A percentile compares a stretch with the other conserved stretches of the same genome.
Conservation (phyloP, 2,888 invertebrate species). For the Synergus itoensis region DNA sequence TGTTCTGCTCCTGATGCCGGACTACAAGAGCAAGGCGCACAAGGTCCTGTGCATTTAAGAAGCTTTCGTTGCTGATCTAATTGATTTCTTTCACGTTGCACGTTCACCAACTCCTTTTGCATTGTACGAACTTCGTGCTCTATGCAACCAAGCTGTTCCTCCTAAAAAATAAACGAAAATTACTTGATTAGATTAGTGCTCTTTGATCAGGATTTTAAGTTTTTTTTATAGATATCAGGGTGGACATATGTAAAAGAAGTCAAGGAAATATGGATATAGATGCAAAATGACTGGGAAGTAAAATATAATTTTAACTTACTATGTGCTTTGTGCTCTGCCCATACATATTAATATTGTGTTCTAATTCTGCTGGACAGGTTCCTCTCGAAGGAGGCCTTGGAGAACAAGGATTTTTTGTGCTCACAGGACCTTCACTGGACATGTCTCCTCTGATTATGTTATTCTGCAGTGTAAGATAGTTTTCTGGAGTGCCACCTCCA, state of each 20-base stretch:
- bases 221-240: no score
- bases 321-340: conserved; percentile 77
- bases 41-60: conserved; percentile 72
- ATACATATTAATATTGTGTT: conserved; percentile 76
- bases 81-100: conserved; percentile 79
- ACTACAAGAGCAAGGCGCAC: conserved; percentile 69
- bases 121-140: conserved; percentile 82
- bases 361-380: conserved; percentile 78
- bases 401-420: conserved; percentile 52
- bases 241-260: no score
- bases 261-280: no score
- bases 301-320: conserved; percentile 62
- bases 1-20: conserved; percentile 51
- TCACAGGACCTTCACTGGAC: conserved; percentile 63
- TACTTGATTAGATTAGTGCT: background rate
- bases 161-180: conserved; percentile 75
- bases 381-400: conserved; percentile 42
- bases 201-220: no score
- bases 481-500: conserved; percentile 48
- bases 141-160: conserved; percentile 81
- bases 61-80: conserved; percentile 78
- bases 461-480: background rate
- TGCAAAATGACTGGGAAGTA: no score
- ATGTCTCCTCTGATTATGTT: conserved; percentile 55
- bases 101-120: conserved; percentile 78